Evolutionary conservation across 1,140 invertebrate species (phyloP).

Genomic region (Bombus waltoni): DNA sequence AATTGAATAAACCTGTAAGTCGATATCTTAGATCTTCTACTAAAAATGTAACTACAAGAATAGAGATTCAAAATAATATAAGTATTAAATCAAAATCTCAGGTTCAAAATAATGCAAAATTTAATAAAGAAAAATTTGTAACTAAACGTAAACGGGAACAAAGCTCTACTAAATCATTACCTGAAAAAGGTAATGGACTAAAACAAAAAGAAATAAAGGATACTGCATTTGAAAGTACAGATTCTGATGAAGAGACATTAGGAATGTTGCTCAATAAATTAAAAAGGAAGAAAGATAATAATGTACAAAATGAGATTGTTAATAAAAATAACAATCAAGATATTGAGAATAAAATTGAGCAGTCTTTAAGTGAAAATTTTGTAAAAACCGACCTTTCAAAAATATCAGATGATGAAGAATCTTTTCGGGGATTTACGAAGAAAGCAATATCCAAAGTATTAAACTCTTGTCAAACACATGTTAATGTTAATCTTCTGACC

Average conservation of each 20-base stretch:
- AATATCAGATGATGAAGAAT: conserved; percentile 82
- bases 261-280: conserved; percentile 72
- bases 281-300: conserved; percentile 72
- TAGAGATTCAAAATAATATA: conserved; percentile 46
- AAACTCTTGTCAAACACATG: conserved; percentile 70
- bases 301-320: conserved; percentile 50
- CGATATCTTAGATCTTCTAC: conserved; percentile 73
- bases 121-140: conserved; percentile 53
- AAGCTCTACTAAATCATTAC: conserved; percentile 37
- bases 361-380: conserved; percentile 13
- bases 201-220: conserved; percentile 58
- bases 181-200: conserved; percentile 39
- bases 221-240: conserved; percentile 52
- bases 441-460: conserved; percentile 77
- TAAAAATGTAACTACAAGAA: conserved; percentile 54
- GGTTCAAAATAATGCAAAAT: conserved; percentile 52
- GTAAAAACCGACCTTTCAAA: conserved; percentile 65
- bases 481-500: conserved; percentile 64
- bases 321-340: conserved; percentile 32
- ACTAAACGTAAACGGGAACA: conserved; percentile 65
- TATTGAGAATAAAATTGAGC: conserved; percentile 36
- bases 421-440: conserved; percentile 82
- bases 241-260: conserved; percentile 77
- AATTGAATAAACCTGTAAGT: conserved; percentile 59
- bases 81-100: conserved; percentile 58